Conservation (phyloP, 2,113 vertebrate species). For the Nyctereutes procyonoides region DNA sequence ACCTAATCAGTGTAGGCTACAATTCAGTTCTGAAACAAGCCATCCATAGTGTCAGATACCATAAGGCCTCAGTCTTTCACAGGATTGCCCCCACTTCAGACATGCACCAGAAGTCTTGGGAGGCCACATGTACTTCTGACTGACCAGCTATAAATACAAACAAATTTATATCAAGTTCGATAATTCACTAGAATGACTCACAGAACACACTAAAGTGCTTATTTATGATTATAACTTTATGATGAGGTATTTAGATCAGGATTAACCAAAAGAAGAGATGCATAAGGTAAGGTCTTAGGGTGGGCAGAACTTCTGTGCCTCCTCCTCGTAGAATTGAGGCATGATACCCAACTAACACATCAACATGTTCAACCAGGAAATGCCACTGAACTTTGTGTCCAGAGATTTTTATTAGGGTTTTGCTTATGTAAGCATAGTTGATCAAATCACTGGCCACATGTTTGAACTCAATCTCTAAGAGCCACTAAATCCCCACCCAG, state of each 20-base stretch:
- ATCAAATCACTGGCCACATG: neutral
- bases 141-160: neutral
- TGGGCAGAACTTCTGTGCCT: fast-evolving
- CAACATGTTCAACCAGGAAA: neutral
- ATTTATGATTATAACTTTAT: neutral
- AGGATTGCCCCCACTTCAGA: neutral
- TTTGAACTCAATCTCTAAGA: neutral
- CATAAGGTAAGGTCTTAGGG: neutral
- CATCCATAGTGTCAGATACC: neutral
- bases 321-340: neutral
- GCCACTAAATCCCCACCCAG: neutral
- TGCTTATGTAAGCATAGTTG: neutral
- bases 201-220: neutral
- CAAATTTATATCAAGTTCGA: neutral
- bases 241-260: neutral
- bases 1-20: neutral
- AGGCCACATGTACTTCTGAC: neutral
- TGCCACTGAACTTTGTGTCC: neutral
- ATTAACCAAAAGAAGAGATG: neutral
- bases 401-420: neutral
- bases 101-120: too few relatives aligned
- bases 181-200: neutral
- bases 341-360: neutral
- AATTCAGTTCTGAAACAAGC: neutral
- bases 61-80: neutral